These are phyloP conservation scores for Ptiloglossa arizonensis DNA, from an alignment of 1,140 invertebrate genomes.

Conservation along the genomic window DNA sequence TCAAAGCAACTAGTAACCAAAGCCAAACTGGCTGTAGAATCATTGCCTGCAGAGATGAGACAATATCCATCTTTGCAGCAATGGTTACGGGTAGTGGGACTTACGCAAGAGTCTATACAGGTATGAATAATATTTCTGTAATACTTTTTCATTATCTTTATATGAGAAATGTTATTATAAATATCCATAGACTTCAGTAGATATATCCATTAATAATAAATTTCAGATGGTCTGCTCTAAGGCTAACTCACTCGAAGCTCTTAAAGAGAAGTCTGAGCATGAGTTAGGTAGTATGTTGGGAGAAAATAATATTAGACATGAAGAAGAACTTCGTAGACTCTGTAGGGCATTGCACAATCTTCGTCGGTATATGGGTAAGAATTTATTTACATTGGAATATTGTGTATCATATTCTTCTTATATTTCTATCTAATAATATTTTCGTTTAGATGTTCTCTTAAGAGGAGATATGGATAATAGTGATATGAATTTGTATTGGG, in stretches of 20 bases:
- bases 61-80: slow-evolving; percentile 90
- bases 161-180: background rate
- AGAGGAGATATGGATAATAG: slow-evolving; percentile 84
- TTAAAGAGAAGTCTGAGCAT: slow-evolving; percentile 92
- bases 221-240: slow-evolving; percentile 82
- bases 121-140: slow-evolving; percentile 76
- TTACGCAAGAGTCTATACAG: slow-evolving; percentile 87
- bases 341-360: slow-evolving; percentile 92
- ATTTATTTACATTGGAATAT: slow-evolving; percentile 12
- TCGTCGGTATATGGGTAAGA: slow-evolving; percentile 90
- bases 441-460: slow-evolving; percentile 83
- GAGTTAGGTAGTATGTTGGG: slow-evolving; percentile 89
- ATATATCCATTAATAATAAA: background rate
- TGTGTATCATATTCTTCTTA: background rate
- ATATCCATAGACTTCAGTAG: background rate
- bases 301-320: slow-evolving; percentile 84
- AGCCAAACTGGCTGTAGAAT: slow-evolving; percentile 85
- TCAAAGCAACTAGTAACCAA: slow-evolving; percentile 94
- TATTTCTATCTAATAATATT: slow-evolving; percentile 49
- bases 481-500: slow-evolving; percentile 92
- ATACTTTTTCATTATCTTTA: background rate
- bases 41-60: slow-evolving; percentile 84
- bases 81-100: slow-evolving; percentile 95
- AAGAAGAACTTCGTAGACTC: slow-evolving; percentile 91
- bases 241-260: slow-evolving; percentile 88